Evolutionary conservation across 2,888 invertebrate genomes (phyloP).

Genomic region (Eupithecia inturbata): DNA sequence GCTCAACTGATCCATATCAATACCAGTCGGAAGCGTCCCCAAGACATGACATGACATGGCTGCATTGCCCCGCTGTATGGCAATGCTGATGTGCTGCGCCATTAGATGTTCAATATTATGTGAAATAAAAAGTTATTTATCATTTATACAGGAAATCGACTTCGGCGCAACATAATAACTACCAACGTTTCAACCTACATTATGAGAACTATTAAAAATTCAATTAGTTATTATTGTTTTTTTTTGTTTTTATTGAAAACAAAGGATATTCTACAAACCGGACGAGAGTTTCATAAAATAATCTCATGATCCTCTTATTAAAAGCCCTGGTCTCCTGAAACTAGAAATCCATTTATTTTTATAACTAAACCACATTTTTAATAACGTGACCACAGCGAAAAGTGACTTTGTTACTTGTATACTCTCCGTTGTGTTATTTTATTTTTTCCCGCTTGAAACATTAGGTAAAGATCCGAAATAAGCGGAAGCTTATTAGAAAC

Average conservation of each 20-base stretch:
- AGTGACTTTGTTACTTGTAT: conserved; percentile 35
- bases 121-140: no score
- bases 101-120: neutral
- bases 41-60: no score
- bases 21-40: no score
- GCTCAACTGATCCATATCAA: no score
- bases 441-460: conserved; percentile 49
- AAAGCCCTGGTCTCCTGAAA: conserved; percentile 1
- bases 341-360: conserved; percentile 22
- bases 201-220: no score
- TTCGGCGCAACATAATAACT: no score
- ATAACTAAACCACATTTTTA: conserved; percentile 31
- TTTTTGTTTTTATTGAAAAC: neutral
- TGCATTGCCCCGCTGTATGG: no score
- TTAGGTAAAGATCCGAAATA: neutral
- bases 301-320: conserved; percentile 13
- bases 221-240: no score
- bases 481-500: neutral
- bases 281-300: neutral
- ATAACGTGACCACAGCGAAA: conserved; percentile 31
- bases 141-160: no score
- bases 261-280: neutral
- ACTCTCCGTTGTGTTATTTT: conserved; percentile 45
- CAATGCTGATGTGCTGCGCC: no score
- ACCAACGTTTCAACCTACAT: no score